Percentiles rank a stretch among this genome's conserved stretches.
Conservation (phyloP, 2,888 invertebrate genomes). For the Plemyria rubiginata region DNA sequence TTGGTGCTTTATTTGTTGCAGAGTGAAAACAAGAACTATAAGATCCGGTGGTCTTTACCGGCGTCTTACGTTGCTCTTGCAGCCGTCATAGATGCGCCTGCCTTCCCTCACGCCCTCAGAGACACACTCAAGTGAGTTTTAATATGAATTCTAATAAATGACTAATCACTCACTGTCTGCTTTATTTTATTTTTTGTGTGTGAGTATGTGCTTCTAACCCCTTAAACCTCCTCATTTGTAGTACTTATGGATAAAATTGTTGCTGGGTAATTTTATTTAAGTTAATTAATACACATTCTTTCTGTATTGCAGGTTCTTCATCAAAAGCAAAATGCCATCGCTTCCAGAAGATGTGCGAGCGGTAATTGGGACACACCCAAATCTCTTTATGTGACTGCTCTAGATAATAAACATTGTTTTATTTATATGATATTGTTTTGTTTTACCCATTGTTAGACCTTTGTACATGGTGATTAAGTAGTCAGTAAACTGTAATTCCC, state of each 20-base stretch:
- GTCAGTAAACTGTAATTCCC: too few species aligned
- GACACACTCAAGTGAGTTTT: constrained; percentile 59
- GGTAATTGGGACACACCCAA: constrained; percentile 45
- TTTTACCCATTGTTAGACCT: background rate
- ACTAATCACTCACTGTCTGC: too few species aligned
- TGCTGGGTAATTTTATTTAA: too few species aligned
- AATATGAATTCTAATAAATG: background rate
- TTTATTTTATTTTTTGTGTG: too few species aligned
- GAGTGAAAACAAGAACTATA: constrained; percentile 88
- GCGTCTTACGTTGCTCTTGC: constrained; percentile 85
- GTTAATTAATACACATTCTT: background rate
- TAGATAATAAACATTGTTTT: constrained; percentile 14
- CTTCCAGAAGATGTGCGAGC: constrained; percentile 46
- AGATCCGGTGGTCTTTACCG: constrained; percentile 86
- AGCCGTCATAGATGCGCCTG: constrained; percentile 47
- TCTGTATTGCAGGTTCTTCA: constrained; percentile 55
- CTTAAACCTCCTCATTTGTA: too few species aligned
- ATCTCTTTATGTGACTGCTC: constrained; percentile 2
- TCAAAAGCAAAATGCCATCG: constrained; percentile 51
- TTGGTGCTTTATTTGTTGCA: constrained; percentile 56
- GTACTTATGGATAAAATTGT: too few species aligned
- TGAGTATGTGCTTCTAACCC: too few species aligned
- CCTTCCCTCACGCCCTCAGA: constrained; percentile 62
- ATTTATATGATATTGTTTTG: constrained; percentile 7
- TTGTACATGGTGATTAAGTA: too few species aligned